phyloP scores from a whole-genome alignment of 2,888 invertebrate species.

The Sarcophaga rosellei region DNA sequence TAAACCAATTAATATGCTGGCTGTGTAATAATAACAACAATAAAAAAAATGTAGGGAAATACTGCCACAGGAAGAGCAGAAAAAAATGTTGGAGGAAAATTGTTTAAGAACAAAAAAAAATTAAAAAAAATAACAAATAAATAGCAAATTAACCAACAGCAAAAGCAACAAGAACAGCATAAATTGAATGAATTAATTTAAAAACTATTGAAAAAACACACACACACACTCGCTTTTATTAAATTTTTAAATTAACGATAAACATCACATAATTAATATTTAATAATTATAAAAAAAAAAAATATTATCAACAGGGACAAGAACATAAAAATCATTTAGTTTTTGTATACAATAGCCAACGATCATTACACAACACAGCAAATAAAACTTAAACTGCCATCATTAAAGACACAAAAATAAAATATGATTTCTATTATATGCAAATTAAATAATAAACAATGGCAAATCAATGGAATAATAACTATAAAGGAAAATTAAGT shows the following conservation, averaged over 20 bases:
- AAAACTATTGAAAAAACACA: slow-evolving; percentile 42
- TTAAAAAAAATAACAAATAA: slow-evolving; percentile 10
- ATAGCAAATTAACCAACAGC: slow-evolving; percentile 38
- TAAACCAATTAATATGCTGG: slow-evolving; percentile 66
- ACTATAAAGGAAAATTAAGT: too few species aligned
- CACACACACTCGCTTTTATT: slow-evolving; percentile 16
- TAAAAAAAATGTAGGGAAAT: background rate
- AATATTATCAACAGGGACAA: slow-evolving; percentile 36
- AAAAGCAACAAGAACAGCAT: slow-evolving; percentile 34
- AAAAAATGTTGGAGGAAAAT: slow-evolving; percentile 36
- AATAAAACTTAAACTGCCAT: slow-evolving; percentile 45
- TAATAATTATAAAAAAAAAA: slow-evolving; percentile 38
- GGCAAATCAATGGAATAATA: slow-evolving; percentile 53
- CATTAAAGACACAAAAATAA: slow-evolving; percentile 42
- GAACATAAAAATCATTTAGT: background rate
- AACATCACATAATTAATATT: slow-evolving; percentile 64
- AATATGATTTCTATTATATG: slow-evolving; percentile 43
- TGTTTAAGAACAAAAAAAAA: slow-evolving; percentile 17
- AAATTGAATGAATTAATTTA: slow-evolving; percentile 6
- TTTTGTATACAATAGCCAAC: too few species aligned
- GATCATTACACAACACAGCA: background rate
- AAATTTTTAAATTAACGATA: slow-evolving; percentile 60
- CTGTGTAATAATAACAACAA: slow-evolving; percentile 53
- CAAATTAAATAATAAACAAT: slow-evolving; percentile 35
- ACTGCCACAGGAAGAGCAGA: slow-evolving; percentile 48